Conservation (phyloP, 2,888 invertebrate species). For the Drosophila mimica region DNA sequence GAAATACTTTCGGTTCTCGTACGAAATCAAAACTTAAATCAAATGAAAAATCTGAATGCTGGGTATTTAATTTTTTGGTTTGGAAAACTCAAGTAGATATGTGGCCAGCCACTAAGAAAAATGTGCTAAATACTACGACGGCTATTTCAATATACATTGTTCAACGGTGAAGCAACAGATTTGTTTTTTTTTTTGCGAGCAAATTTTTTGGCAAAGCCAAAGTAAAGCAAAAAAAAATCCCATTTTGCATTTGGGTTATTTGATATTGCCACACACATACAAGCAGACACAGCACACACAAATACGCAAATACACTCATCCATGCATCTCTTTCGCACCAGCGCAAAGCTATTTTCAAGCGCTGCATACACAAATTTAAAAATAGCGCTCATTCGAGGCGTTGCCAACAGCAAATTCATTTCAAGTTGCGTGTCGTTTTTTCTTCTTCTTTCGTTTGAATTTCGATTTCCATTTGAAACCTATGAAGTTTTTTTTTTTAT, state of each 20-base stretch:
- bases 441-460: slow-evolving; percentile 42
- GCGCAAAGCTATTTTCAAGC: slow-evolving; percentile 56
- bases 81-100: slow-evolving; percentile 60
- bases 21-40: slow-evolving; percentile 43
- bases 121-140: slow-evolving; percentile 50
- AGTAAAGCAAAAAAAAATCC: slow-evolving; percentile 27
- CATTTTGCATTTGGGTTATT: slow-evolving; percentile 66
- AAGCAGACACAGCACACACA: slow-evolving; percentile 15
- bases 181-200: slow-evolving; percentile 40
- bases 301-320: slow-evolving; percentile 9
- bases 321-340: slow-evolving; percentile 59
- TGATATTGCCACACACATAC: slow-evolving; percentile 62
- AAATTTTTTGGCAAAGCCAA: slow-evolving; percentile 63
- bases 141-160: slow-evolving; percentile 43
- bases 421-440: slow-evolving; percentile 23
- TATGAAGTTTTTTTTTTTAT: slow-evolving; percentile 26
- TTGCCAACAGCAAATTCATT: slow-evolving; percentile 58
- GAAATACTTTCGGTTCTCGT: slow-evolving; percentile 65
- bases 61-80: slow-evolving; percentile 46
- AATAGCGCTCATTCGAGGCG: slow-evolving; percentile 69
- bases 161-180: slow-evolving; percentile 34
- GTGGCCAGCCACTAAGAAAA: slow-evolving; percentile 40
- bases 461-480: slow-evolving; percentile 32
- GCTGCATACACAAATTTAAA: slow-evolving; percentile 64
- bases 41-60: slow-evolving; percentile 34